Conservation (phyloP, 1,140 invertebrate species). For the Lerema accius region DNA sequence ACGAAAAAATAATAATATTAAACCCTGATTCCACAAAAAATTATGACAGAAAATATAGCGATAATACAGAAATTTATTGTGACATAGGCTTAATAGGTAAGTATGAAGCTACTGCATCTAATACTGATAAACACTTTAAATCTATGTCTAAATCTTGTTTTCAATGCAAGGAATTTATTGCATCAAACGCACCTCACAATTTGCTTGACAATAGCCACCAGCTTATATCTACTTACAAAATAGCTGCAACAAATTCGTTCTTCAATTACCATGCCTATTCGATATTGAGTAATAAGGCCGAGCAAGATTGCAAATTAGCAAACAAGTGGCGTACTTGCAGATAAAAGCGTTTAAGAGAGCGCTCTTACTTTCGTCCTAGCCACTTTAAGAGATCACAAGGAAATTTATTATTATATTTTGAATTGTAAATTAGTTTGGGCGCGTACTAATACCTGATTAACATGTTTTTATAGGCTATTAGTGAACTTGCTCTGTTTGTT, state of each 20-base stretch:
- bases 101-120: no score
- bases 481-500: neutral
- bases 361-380: constrained; percentile 17
- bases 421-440: constrained; percentile 20
- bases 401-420: constrained; percentile 16
- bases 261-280: constrained; percentile 38
- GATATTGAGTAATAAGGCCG: constrained; percentile 40
- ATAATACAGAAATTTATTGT: no score
- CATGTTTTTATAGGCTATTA: constrained; percentile 3
- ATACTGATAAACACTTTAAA: neutral
- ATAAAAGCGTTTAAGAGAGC: constrained; percentile 26
- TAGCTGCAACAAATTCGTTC: constrained; percentile 28
- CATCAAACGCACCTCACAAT: constrained; percentile 9
- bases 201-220: constrained; percentile 20
- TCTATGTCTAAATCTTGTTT: neutral
- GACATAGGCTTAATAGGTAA: no score
- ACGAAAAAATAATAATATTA: no score
- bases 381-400: constrained; percentile 10
- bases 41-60: no score
- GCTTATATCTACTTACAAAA: constrained; percentile 13
- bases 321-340: constrained; percentile 25
- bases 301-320: constrained; percentile 42
- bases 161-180: neutral
- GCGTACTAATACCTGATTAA: constrained; percentile 1
- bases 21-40: no score